Evolutionary conservation across 2,797 vertebrate genomes (phyloP).

Genomic region (Alfaro cultratus): DNA sequence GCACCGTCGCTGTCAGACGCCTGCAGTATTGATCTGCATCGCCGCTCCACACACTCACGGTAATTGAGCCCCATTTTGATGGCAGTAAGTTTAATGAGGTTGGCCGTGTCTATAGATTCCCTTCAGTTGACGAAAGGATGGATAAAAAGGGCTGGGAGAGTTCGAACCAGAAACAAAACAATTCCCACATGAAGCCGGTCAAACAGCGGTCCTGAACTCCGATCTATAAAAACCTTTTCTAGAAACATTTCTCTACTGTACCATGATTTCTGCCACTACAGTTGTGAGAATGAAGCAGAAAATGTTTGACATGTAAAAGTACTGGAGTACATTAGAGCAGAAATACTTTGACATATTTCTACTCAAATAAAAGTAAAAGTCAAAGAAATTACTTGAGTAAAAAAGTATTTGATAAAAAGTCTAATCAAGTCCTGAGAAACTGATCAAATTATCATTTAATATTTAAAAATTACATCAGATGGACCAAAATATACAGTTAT

Average conservation of each 20-base stretch:
- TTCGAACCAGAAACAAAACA: conserved; percentile 14
- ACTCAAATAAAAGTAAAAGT: no score
- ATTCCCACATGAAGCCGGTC: conserved; percentile 25
- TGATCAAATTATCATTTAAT: no score
- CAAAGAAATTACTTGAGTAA: no score
- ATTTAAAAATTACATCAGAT: no score
- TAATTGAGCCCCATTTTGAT: conserved; percentile 76
- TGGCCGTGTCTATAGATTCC: conserved; percentile 51
- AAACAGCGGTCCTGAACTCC: conserved; percentile 12
- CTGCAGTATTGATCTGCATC: conserved; percentile 66
- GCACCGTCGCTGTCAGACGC: conserved; percentile 36
- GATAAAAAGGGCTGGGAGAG: conserved; percentile 10
- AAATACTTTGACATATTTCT: not conserved
- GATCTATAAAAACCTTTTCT: conserved; percentile 26
- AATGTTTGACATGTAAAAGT: not conserved
- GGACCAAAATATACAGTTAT: no score
- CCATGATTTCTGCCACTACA: not conserved
- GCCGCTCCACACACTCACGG: conserved; percentile 54
- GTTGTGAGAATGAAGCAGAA: conserved; percentile 6
- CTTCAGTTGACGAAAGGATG: conserved; percentile 14
- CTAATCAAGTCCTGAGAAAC: not conserved
- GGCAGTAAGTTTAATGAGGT: conserved; percentile 74
- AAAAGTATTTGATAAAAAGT: not conserved
- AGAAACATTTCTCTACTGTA: conserved; percentile 24
- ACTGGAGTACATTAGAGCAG: not conserved